Evolutionary conservation across 2,113 vertebrate species (phyloP).

Genomic region (Callorhinus ursinus): DNA sequence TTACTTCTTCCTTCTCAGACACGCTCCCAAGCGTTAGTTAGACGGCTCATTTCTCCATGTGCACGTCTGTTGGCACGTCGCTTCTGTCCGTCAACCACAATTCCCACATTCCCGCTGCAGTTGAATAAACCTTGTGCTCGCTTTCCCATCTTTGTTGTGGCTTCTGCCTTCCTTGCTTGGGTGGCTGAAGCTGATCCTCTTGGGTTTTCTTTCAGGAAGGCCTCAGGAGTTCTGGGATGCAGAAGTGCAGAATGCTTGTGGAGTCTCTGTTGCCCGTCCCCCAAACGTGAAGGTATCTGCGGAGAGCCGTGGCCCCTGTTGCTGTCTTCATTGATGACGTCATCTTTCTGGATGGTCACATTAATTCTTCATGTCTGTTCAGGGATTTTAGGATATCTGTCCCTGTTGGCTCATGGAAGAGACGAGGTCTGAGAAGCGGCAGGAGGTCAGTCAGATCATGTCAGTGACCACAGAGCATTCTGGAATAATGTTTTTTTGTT

Average conservation of each 20-base stretch:
- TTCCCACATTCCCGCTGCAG: not conserved
- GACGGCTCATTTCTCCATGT: not conserved
- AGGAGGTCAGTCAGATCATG: not conserved
- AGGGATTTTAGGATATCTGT: not conserved
- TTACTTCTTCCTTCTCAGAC: not conserved
- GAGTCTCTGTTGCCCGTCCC: not conserved
- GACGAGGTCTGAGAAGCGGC: not conserved
- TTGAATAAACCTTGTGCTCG: not conserved
- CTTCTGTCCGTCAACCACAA: not conserved
- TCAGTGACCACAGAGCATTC: not conserved
- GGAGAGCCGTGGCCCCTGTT: not conserved
- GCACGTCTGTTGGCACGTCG: not conserved
- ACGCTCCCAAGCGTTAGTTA: not conserved
- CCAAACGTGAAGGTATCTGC: not conserved
- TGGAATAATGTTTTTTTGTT: not conserved
- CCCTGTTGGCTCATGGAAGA: not conserved
- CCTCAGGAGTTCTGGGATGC: not conserved
- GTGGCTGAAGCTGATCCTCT: not conserved
- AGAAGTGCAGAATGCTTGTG: rapidly evolving
- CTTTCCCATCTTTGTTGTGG: not conserved
- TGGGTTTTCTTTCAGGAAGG: not conserved
- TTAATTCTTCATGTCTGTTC: not conserved
- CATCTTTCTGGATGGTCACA: not conserved
- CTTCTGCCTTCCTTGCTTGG: not conserved
- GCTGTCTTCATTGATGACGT: not conserved